Evolutionary conservation across 2,797 vertebrate genomes (phyloP).

Genomic region (Leucoraja ocellata): DNA sequence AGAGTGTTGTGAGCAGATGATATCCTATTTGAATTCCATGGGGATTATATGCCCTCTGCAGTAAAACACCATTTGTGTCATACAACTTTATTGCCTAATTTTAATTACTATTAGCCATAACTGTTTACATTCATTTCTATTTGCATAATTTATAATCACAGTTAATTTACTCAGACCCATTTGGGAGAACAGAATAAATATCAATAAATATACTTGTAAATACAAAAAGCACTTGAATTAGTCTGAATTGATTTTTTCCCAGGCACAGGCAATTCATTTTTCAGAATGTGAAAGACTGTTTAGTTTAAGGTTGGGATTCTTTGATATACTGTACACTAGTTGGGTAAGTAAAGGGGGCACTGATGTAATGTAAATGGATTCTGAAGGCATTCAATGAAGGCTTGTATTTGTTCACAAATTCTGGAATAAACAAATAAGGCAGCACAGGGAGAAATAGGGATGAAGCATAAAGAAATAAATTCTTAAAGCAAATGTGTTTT

Average conservation of each 20-base stretch:
- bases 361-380: neutral
- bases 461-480: neutral
- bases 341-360: neutral
- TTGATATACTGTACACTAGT: neutral
- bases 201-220: neutral
- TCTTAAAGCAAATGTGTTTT: neutral
- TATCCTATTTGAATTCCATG: neutral
- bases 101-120: neutral
- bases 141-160: neutral
- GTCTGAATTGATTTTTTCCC: neutral
- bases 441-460: neutral
- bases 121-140: neutral
- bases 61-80: neutral
- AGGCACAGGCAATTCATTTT: neutral
- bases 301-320: neutral
- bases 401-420: neutral
- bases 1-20: neutral
- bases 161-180: neutral
- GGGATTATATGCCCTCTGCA: neutral
- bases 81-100: neutral
- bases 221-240: neutral
- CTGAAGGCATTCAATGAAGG: neutral
- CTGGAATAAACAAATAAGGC: neutral
- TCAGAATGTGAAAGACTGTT: neutral
- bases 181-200: neutral